A percentile compares a stretch with the other conserved stretches of the same genome.
phyloP scores from a whole-genome alignment of 1,140 invertebrate species.

The Penaeus chinensis region DNA sequence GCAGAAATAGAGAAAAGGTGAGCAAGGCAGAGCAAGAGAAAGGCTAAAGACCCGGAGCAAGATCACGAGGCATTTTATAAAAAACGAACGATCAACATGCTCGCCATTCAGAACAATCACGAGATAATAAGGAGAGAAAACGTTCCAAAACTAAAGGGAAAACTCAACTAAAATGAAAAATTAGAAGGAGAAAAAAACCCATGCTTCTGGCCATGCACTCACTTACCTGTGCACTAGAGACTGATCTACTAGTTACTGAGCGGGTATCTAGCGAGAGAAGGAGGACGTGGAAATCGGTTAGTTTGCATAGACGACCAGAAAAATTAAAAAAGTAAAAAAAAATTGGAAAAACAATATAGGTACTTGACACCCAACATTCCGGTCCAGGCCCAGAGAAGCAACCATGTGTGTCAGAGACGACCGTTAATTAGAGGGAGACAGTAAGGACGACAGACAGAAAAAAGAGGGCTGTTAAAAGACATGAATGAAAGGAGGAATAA shows the following conservation, averaged over 20 bases:
- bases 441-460: not conserved
- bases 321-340: slow-evolving; percentile 24
- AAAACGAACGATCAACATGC: too few species aligned
- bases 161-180: not conserved
- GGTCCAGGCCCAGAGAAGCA: slow-evolving; percentile 28
- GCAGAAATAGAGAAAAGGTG: too few species aligned
- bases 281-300: slow-evolving; percentile 45
- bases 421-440: not conserved
- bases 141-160: too few species aligned
- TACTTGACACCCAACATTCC: slow-evolving; percentile 34
- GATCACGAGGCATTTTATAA: too few species aligned
- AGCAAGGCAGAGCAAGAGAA: too few species aligned
- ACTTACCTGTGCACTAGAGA: slow-evolving; percentile 61
- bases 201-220: slow-evolving; percentile 47
- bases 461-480: not conserved
- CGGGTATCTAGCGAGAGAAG: slow-evolving; percentile 57
- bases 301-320: slow-evolving; percentile 46
- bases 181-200: not conserved
- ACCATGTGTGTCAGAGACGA: not conserved
- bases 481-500: not conserved
- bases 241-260: slow-evolving; percentile 60
- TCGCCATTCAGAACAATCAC: too few species aligned
- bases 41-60: too few species aligned
- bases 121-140: too few species aligned
- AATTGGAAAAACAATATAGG: not conserved